phyloP scores from a whole-genome alignment of 2,113 vertebrate species.

The Heptranchias perlo region DNA sequence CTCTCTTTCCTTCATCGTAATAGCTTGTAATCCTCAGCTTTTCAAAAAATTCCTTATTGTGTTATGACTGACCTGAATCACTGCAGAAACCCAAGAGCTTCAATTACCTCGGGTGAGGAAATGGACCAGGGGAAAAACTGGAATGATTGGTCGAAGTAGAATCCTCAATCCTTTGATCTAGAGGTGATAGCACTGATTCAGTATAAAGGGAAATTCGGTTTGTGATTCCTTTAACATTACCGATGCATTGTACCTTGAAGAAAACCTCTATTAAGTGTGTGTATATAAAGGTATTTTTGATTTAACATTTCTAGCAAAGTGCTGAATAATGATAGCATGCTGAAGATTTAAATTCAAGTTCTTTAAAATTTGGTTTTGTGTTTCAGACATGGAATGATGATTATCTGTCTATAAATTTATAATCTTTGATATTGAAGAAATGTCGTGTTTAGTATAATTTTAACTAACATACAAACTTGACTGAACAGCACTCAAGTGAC shows the following conservation, averaged over 20 bases:
- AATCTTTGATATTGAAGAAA: background rate
- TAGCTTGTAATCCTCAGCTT: background rate
- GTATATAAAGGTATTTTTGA: background rate
- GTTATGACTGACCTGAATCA: background rate
- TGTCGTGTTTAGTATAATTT: background rate
- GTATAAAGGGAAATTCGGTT: slow-evolving; percentile 22
- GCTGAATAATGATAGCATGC: too few relatives aligned
- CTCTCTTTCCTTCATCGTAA: background rate
- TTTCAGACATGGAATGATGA: background rate
- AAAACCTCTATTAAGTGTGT: background rate
- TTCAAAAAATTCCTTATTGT: background rate
- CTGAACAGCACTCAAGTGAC: too few relatives aligned
- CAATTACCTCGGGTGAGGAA: background rate
- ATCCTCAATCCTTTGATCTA: slow-evolving; percentile 5
- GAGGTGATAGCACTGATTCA: background rate
- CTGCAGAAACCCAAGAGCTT: background rate
- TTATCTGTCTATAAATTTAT: background rate
- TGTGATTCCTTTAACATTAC: background rate
- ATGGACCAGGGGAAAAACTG: background rate
- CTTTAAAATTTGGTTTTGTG: background rate
- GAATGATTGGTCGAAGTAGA: background rate
- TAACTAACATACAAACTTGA: background rate
- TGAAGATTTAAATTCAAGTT: background rate
- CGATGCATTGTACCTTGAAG: too few relatives aligned
- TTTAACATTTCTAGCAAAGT: background rate